Base-by-base conservation (phyloP, 2,888 invertebrate genomes). In the Biston betularia region DNA sequence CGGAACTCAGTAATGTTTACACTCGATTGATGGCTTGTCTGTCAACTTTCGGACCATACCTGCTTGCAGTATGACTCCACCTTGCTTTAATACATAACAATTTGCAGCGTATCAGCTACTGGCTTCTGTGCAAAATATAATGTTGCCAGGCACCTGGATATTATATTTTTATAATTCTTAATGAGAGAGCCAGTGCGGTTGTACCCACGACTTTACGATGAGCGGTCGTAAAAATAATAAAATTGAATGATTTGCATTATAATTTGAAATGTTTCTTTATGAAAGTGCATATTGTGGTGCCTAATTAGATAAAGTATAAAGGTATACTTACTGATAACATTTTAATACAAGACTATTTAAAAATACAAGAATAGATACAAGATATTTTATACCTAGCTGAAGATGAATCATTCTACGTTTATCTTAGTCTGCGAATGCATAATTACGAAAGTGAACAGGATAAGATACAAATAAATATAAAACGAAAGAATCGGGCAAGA, bases 141-240 rank as follows among this genome's bases (percentile, higher is more conserved):
- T 70, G 66, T 63, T 68, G 24, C 64, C 46, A 63, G 15, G 64
- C 71, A 74, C 73, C 76, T 78, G 76, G 82, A 81, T 87, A 86
- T 87, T 85, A 87, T 88, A 89, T 89, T 88, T 86, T 89, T 89
- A 88, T 89, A 89, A 89, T 88, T 86, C 87, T 79, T 89, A 89
- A 90, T 89, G 82, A 88, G 75, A 71, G 86, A 84, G 81, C 78
- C 54, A 63, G 75, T 70, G 70, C 66, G 78, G 83, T 79, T 60
- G 77, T 75, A 78, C 76, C 76, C 75, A 77, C 75, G 76, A 76
- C 71, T 68, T 69, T 54, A 57, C 68, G 65, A 72, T 71, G 67
- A 71, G 63, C 53, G 63, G 55, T 57, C 55, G 63, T 40, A 42
- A 48, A 42, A 44, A 54, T 54, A 54, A 54, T 54, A 65, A 64